Percentiles rank a stretch among this genome's conserved stretches.
Conservation (phyloP, 53 echinoderm and acorn worm species). For the Holothuria leucospilota region DNA sequence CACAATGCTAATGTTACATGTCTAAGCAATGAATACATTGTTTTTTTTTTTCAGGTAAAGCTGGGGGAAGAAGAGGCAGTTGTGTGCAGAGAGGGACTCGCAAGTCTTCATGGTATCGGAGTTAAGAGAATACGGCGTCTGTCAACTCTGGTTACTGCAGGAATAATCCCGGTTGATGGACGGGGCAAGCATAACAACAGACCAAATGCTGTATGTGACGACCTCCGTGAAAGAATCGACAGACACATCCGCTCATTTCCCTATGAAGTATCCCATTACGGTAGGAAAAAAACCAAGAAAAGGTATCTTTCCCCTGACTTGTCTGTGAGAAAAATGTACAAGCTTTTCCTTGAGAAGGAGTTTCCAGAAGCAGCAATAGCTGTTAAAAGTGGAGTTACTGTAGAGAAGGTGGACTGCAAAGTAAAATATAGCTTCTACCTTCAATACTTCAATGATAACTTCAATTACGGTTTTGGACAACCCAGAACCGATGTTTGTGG, state of each 20-base stretch:
- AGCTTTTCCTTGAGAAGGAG: constrained; percentile 7
- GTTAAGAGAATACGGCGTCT: no score
- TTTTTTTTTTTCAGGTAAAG: no score
- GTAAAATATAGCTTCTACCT: constrained; percentile 7
- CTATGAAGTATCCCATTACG: constrained; percentile 37
- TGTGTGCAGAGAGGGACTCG: no score
- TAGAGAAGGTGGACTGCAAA: constrained; percentile 8
- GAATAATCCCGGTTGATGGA: no score
- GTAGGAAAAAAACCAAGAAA: constrained; percentile 1
- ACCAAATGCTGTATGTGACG: background rate
- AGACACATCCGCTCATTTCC: constrained; percentile 37
- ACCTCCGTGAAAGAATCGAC: background rate
- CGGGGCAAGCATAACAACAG: no score
- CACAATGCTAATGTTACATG: no score
- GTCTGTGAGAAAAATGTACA: constrained; percentile 32
- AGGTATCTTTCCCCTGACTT: background rate
- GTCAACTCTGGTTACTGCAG: no score
- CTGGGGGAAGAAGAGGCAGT: no score
- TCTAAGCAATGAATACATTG: no score
- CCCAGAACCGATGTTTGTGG: no score
- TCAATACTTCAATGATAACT: constrained; percentile 38
- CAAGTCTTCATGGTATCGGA: no score
- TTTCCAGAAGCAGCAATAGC: constrained; percentile 23
- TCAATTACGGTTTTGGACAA: no score
- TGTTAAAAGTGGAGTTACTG: background rate